phyloP scores from a whole-genome alignment of 1,140 invertebrate genomes.

The Pogonognathellus flavescens region DNA sequence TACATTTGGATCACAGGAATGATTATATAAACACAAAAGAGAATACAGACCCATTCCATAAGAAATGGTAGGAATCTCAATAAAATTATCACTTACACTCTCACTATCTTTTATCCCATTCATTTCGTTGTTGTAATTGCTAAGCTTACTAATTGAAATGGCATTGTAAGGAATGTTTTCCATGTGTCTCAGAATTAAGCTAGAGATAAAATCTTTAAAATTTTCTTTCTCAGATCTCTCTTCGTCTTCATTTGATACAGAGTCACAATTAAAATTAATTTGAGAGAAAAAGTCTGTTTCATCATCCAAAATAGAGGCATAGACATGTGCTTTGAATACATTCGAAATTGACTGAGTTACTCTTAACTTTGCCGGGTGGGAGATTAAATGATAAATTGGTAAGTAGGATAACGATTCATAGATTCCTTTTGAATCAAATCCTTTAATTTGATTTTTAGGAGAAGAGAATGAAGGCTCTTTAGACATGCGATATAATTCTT shows the following conservation, averaged over 20 bases:
- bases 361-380: neutral
- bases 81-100: neutral
- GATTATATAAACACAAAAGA: slow-evolving; percentile 50
- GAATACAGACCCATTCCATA: slow-evolving; percentile 52
- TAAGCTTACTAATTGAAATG: slow-evolving; percentile 52
- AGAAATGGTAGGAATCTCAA: slow-evolving; percentile 18
- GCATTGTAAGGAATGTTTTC: slow-evolving; percentile 55
- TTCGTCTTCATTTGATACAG: neutral
- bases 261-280: neutral
- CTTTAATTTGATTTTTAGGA: neutral
- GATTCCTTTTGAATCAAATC: neutral
- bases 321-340: slow-evolving; percentile 10
- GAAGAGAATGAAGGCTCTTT: neutral
- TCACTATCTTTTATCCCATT: neutral
- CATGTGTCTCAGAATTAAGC: slow-evolving; percentile 44
- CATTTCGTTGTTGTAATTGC: neutral
- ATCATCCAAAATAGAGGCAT: neutral
- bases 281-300: slow-evolving; percentile 10
- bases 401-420: neutral
- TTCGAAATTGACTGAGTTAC: neutral
- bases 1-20: slow-evolving; percentile 57
- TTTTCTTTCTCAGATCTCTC: neutral
- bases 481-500: neutral
- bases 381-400: slow-evolving; percentile 1
- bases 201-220: slow-evolving; percentile 48